Base-by-base conservation (phyloP, 1,140 invertebrate genomes). In the Forficula auricularia region DNA sequence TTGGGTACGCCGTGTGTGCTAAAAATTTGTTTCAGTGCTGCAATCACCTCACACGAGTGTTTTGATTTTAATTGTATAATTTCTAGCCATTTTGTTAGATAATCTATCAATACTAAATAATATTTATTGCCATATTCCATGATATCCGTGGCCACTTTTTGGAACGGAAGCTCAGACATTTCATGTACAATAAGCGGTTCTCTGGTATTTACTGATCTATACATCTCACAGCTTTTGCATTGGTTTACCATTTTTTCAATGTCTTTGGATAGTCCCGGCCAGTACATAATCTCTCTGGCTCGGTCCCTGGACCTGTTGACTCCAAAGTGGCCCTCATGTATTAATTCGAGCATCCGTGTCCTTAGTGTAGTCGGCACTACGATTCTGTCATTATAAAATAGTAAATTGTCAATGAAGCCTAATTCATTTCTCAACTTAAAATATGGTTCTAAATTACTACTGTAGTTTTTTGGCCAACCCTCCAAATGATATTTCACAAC, bases 221-320 rank as follows among this genome's bases (percentile, higher is more conserved):
- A 54, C 43, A 49, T 54, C 22, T 45, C 3, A 52, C 65, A 67
- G 31, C 45, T 50, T 35, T 49, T 33, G 55, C 64, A 67, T 43
- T 54, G 55, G 16, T 42, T 40, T 14, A 68, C 50, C 13, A 55
- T 46, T 38, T 62, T 50, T 54, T 57, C 54, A 22, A 68, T 64
- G 36, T 68, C 53, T 34, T 57, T 56, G 31, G 50, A 50, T 45
- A 54, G 48, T 12, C 39, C 36, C 20, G 52, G 52, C 51, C 51
- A 55, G 36, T 46, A 55, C 14, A 53, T 18, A 8, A 49, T 39
- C 40, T 48, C 27, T 16, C 42, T 34, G 8, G 48, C 49, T 44
- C 42, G 40, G 7, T 35, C 40, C 32, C 50, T 48, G 14, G 35
- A 45, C 39, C 50, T 55, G 35, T 50, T 30, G 13, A 52, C 48